Conservation (phyloP, 2,113 vertebrate genomes). For the Charina bottae region DNA sequence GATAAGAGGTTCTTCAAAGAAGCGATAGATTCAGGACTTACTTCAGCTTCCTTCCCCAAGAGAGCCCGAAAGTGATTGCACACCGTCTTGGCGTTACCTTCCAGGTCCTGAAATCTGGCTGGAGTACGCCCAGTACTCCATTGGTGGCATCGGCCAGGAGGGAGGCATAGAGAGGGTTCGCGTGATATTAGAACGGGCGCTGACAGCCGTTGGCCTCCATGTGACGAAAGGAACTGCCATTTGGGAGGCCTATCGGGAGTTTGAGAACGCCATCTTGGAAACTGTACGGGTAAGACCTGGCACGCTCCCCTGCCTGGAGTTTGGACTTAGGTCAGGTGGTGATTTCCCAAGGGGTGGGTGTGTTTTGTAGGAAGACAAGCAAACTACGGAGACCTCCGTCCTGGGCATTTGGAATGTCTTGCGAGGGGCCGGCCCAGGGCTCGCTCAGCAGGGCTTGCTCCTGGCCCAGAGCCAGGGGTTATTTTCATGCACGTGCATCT, state of each 20-base stretch:
- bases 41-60: neutral
- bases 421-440: no score
- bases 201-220: conserved; percentile 91
- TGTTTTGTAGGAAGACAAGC: neutral
- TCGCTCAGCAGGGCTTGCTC: neutral
- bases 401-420: neutral
- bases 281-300: conserved; percentile 84
- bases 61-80: neutral
- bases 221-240: conserved; percentile 89
- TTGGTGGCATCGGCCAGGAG: conserved; percentile 90
- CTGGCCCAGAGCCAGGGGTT: no score
- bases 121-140: conserved; percentile 96
- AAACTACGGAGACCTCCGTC: neutral
- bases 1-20: neutral
- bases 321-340: neutral
- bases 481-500: neutral
- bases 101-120: conserved; percentile 97
- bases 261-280: conserved; percentile 91
- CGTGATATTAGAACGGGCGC: conserved; percentile 86
- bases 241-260: conserved; percentile 96
- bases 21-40: neutral
- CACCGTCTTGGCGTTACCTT: accelerated
- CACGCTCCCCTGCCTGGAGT: neutral
- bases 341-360: neutral
- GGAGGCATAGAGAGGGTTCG: conserved; percentile 91